Conservation (phyloP, 2,888 invertebrate species). For the Tenthredo distinguenda region DNA sequence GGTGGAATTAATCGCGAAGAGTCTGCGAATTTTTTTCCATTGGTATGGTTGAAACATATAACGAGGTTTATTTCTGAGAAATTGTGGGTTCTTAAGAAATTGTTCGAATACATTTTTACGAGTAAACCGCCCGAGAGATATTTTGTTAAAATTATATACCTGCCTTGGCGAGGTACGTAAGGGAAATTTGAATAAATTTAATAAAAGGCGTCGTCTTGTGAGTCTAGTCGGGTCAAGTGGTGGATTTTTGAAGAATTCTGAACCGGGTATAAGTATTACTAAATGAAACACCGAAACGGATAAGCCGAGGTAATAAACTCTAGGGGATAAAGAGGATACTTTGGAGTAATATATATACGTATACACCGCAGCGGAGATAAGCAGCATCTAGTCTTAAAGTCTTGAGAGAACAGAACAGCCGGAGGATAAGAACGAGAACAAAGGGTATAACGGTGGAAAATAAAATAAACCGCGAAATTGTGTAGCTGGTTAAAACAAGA, state of each 20-base stretch:
- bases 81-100: neutral
- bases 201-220: neutral
- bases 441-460: neutral
- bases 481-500: neutral
- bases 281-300: neutral
- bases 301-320: constrained; percentile 33
- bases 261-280: neutral
- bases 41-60: neutral
- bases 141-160: neutral
- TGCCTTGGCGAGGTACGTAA: neutral
- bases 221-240: neutral
- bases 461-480: constrained; percentile 32
- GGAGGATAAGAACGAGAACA: constrained; percentile 8
- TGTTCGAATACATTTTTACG: neutral
- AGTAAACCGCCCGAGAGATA: neutral
- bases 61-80: neutral
- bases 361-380: constrained; percentile 15
- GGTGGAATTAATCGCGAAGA: neutral
- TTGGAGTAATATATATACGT: neutral
- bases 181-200: neutral
- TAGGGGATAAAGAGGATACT: constrained; percentile 20
- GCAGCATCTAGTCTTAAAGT: constrained; percentile 10
- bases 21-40: neutral
- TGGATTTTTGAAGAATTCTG: neutral
- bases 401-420: constrained; percentile 3